Conservation (phyloP, 2,113 vertebrate genomes). For the Thermophis baileyi region DNA sequence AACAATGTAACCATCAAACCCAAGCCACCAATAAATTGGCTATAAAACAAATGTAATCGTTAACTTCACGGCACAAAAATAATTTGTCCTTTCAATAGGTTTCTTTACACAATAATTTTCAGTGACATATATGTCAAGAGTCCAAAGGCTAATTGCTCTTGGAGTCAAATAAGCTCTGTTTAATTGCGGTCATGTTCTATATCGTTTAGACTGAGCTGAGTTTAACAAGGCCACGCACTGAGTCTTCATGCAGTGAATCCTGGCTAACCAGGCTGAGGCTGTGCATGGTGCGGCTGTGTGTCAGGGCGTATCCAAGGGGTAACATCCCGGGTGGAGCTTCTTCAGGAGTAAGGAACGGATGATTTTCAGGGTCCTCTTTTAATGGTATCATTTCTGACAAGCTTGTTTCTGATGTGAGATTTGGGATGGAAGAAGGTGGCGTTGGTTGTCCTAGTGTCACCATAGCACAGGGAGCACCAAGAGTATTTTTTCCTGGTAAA, state of each 20-base stretch:
- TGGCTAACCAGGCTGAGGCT: constrained; percentile 91
- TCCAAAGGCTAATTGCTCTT: constrained; percentile 61
- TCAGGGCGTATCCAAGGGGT: constrained; percentile 79
- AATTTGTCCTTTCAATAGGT: constrained; percentile 47
- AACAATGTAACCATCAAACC: constrained; percentile 42
- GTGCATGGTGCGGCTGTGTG: constrained; percentile 85
- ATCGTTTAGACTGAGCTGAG: constrained; percentile 91
- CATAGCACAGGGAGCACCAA: constrained; percentile 81
- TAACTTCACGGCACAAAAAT: constrained; percentile 45
- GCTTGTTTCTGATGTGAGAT: constrained; percentile 80
- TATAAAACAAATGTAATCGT: constrained; percentile 29
- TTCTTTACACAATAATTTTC: constrained; percentile 32
- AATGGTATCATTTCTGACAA: constrained; percentile 81
- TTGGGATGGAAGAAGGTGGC: constrained; percentile 89
- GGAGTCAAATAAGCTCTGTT: constrained; percentile 15
- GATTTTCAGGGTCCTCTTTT: constrained; percentile 78
- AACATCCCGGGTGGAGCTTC: constrained; percentile 88
- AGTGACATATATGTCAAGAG: constrained; percentile 35
- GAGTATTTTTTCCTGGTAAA: constrained; percentile 75
- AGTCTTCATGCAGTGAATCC: constrained; percentile 95
- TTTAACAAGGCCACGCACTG: constrained; percentile 92
- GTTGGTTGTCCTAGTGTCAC: constrained; percentile 89
- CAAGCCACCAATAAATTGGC: constrained; percentile 25
- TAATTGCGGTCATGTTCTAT: constrained; percentile 8
- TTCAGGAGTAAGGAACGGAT: constrained; percentile 92